Percentiles rank a stretch among this genome's conserved stretches.
Conservation (phyloP, 2,113 vertebrate species). For the Pomatostomus ruficeps region DNA sequence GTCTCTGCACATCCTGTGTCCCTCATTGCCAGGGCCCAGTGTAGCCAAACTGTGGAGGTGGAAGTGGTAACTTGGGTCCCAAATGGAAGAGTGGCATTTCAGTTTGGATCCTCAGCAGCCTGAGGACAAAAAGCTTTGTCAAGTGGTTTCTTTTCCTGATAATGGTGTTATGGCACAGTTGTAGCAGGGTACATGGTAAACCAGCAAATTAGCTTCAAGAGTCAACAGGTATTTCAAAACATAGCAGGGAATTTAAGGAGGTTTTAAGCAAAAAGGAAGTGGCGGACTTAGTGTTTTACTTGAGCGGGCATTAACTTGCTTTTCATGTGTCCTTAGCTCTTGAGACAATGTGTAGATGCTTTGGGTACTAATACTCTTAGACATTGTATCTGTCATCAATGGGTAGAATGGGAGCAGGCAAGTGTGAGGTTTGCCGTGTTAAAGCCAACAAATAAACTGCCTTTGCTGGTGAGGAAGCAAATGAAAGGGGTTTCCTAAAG, state of each 20-base stretch:
- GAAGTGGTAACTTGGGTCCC: neutral
- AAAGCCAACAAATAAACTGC: neutral
- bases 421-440: neutral
- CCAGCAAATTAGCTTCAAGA: neutral
- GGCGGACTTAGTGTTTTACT: neutral
- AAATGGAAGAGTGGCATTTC: neutral
- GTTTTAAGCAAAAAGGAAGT: neutral
- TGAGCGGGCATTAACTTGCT: neutral
- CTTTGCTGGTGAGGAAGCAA: neutral
- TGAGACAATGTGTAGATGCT: rapidly evolving
- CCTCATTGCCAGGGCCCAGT: neutral
- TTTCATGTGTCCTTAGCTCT: neutral
- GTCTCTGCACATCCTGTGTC: neutral
- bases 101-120: neutral
- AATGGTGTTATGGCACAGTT: neutral
- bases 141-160: neutral
- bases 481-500: neutral
- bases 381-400: neutral
- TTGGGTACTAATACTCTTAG: neutral
- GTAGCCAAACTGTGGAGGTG: neutral
- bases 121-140: neutral
- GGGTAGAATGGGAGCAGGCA: neutral
- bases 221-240: neutral
- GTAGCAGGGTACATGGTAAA: neutral
- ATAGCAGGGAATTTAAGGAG: neutral